Evolutionary conservation across 2,888 invertebrate species (phyloP).

Genomic region (Caenorhabditis sp.): DNA sequence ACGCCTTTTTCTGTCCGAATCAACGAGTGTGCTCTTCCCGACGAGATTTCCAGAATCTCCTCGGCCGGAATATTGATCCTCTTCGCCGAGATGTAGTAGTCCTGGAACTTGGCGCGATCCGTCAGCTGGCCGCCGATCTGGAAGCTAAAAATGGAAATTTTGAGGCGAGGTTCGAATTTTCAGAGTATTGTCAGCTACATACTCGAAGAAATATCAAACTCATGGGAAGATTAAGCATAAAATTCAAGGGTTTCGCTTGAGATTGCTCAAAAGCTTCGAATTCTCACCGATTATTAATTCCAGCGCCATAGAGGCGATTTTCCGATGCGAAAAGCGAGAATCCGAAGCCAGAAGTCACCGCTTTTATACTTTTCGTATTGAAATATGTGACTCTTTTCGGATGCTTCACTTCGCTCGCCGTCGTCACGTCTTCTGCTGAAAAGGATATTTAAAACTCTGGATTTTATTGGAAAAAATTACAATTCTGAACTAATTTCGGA

Average conservation of each 20-base stretch:
- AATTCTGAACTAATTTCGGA: constrained; percentile 67
- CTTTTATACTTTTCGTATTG: constrained; percentile 76
- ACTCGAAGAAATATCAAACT: too few relatives aligned
- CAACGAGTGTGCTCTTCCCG: constrained; percentile 80
- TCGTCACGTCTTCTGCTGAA: constrained; percentile 49
- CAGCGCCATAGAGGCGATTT: constrained; percentile 76
- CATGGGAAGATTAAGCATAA: too few relatives aligned
- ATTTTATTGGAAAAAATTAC: constrained; percentile 12
- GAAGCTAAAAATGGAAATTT: constrained; percentile 58
- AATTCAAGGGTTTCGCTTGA: too few relatives aligned
- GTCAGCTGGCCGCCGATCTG: constrained; percentile 70
- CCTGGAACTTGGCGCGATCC: constrained; percentile 51
- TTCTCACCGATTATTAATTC: constrained; percentile 79
- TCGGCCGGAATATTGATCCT: constrained; percentile 63
- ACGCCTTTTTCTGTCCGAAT: constrained; percentile 73
- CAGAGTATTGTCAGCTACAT: too few relatives aligned
- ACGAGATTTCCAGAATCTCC: constrained; percentile 65
- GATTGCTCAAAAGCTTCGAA: not conserved
- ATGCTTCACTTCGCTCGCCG: constrained; percentile 51
- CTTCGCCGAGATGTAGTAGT: constrained; percentile 74
- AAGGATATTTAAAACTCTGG: not conserved
- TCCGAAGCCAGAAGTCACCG: constrained; percentile 80
- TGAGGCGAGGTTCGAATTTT: not conserved
- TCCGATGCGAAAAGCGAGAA: constrained; percentile 81
- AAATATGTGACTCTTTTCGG: constrained; percentile 76